Base-by-base conservation (phyloP, 2,888 invertebrate genomes). In the Diachrysia chrysitis region DNA sequence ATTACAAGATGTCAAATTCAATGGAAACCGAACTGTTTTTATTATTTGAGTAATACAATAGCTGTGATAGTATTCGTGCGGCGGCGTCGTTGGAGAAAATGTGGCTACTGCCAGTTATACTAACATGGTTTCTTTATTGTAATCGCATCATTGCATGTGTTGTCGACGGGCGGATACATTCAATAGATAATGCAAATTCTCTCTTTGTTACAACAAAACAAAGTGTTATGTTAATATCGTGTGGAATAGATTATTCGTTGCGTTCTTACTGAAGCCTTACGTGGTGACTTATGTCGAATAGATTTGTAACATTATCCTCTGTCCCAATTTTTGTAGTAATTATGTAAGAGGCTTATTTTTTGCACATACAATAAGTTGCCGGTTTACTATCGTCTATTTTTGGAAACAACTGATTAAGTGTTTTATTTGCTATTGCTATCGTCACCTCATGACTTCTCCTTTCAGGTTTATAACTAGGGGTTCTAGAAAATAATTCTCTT, bases 101-200 rank as follows among this genome's bases (percentile, higher is more conserved):
- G 37, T 42, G 2, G 16, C 48, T 42, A 48, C 10, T 59, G 42
- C 51, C 58, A 59, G 37, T 37, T 53, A 71, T 21, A 58, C 12
- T 32, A 51, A 72, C 54, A 60, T 60, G 12, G 46, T 64, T 74
- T 78, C 63, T 63, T 69, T 74, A 58, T 58, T 74, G 58, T 51
- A 69, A 69, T 62, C 19, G 25, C 48, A 48, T 63, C 29, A 68
- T 61, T 56, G 60, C 63, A 54, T 63, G 53, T 53, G 46, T 46
- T 37, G 46, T n/a, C 54, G 46, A 55, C 57, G n/a, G 14, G 16
- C 17, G 16, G 17, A 23, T 51, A 16, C 17, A 21, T 57, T 57
- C 10, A 54, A 55, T 35, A 10, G 21, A 63, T n/a, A n/a, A n/a
- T 73, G 51, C 23, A 73, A 61, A 73, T 73, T 63, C 53, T 51